These are phyloP conservation scores for Phaenicophaeus curvirostris DNA, from an alignment of 2,797 vertebrate genomes.

Conservation along the genomic window DNA sequence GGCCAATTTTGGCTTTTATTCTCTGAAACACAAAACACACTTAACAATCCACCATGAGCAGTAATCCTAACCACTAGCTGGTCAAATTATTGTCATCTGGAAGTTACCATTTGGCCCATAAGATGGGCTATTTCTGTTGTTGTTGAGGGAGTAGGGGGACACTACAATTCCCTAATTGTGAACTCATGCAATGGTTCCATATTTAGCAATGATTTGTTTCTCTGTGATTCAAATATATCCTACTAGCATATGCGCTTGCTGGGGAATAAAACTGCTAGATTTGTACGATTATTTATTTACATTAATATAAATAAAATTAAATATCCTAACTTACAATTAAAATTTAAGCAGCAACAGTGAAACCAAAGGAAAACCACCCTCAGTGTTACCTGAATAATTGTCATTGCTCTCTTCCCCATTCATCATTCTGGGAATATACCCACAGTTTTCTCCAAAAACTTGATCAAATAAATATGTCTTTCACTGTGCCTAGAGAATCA, in stretches of 20 bases:
- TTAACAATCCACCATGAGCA: rapidly evolving
- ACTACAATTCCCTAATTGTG: background rate
- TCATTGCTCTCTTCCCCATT: background rate
- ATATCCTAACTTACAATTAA: background rate
- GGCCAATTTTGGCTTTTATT: background rate
- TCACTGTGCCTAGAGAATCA: background rate
- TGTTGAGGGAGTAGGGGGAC: background rate
- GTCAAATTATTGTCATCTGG: background rate
- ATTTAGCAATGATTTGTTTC: background rate
- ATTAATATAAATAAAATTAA: background rate
- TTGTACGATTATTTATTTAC: background rate
- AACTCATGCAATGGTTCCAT: background rate
- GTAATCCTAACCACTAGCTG: background rate
- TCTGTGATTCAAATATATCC: background rate
- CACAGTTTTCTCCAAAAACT: background rate
- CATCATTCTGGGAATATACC: background rate
- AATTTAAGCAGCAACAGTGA: background rate
- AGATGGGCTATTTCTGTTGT: background rate
- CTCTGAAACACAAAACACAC: background rate
- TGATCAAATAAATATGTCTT: constrained; percentile 37
- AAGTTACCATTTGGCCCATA: background rate
- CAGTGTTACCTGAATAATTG: background rate
- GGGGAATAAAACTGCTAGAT: background rate
- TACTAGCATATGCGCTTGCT: background rate
- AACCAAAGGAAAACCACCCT: background rate